These are phyloP conservation scores for Pachypeltis micranthus DNA, from an alignment of 1,140 invertebrate species.

Conservation along the genomic window DNA sequence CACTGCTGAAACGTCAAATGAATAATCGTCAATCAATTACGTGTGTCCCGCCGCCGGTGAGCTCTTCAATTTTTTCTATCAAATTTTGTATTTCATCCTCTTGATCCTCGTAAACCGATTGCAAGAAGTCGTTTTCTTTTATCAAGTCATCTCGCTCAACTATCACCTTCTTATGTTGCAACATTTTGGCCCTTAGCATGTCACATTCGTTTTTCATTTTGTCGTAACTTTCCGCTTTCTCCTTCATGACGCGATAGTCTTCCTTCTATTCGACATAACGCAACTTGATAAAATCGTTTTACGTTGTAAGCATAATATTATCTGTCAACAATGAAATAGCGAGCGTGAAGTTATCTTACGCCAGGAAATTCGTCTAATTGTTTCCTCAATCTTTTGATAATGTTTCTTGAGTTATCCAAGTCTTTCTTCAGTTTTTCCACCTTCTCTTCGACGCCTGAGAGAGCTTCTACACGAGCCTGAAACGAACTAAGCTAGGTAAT, in stretches of 20 bases:
- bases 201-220: background rate
- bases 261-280: no score
- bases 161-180: background rate
- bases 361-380: background rate
- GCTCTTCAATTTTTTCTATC: background rate
- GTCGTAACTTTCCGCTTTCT: background rate
- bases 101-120: background rate
- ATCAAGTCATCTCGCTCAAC: background rate
- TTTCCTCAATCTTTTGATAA: background rate
- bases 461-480: background rate
- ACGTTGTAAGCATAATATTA: no score
- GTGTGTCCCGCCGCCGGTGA: background rate
- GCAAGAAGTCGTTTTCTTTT: background rate
- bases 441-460: background rate
- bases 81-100: background rate
- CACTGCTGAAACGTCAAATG: no score
- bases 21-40: no score
- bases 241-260: no score
- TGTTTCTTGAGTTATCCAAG: background rate
- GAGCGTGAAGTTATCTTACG: background rate
- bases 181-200: background rate
- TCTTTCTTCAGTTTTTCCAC: conserved; percentile 1
- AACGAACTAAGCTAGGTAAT: no score
- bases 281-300: no score
- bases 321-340: no score